Evolutionary conservation across 2,888 invertebrate genomes (phyloP), one percentile per base, ranked within the genome.

Genomic region (Volucella inflata): DNA sequence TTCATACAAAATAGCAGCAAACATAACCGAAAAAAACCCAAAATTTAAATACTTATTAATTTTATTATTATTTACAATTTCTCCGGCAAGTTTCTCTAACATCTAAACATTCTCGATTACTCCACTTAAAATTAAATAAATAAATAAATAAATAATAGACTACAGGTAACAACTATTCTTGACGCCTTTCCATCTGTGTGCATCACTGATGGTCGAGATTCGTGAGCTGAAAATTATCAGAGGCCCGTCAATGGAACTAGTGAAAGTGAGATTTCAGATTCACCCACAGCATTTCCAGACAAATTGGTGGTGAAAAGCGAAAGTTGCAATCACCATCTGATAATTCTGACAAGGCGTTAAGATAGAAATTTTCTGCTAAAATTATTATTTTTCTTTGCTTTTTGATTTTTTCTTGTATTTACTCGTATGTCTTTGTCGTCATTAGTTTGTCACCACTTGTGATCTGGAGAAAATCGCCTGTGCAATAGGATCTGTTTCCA

Each of bases 221-320:
- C 85, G 85, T 85, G 85, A 81, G 36, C 38, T 57, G 12, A n/a
- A 68, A 72, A 85, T 85, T 85, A 77, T 85, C 81, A 67, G 72
- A 36, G 48, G 67, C 65, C 67, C 21, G 75, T 80, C 65, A 80
- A 71, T 53, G 46, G 48, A 80, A 76, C 57, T 11, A 80, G 84
- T 71, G 84, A 84, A 84, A 84, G 84, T 80, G 67, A 30, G 30
- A 30, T 30, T 30, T 30, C 30, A 30, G 10, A 51, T 48, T 60
- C 68, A 51, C 8, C 44, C 6, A 30, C 12, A 16, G 50, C n/a
- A 2, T 2, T 21, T 8, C 30, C 12, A 17, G 65, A 40, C 21
- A 11, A n/a, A n/a, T n/a, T 10, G 44, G 46, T 74, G 46, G 64
- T 76, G 72, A 74, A 85, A 85, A 82, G 55, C 72, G 50, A 55